Conservation (phyloP, 1,140 invertebrate genomes). For the Asbolus verrucosus region DNA sequence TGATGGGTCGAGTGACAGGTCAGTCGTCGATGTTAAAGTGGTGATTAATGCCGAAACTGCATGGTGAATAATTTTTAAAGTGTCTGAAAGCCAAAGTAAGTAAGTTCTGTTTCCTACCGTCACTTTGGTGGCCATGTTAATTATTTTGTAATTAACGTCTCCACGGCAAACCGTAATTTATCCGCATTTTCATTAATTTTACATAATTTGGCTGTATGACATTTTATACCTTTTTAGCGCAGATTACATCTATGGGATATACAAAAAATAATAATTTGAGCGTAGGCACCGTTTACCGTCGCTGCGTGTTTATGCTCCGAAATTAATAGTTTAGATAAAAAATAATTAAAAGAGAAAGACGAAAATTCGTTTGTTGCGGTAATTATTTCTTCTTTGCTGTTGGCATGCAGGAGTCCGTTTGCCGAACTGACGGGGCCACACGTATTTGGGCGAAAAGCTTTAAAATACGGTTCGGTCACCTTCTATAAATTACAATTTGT, state of each 20-base stretch:
- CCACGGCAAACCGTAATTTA: slow-evolving; percentile 26
- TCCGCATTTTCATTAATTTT: slow-evolving; percentile 31
- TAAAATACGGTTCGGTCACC: slow-evolving; percentile 48
- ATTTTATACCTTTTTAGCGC: slow-evolving; percentile 15
- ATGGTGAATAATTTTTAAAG: slow-evolving; percentile 2
- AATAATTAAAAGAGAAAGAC: not conserved
- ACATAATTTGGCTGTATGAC: slow-evolving; percentile 18
- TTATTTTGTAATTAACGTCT: slow-evolving; percentile 30
- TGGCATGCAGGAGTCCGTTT: slow-evolving; percentile 29
- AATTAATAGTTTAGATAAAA: too few species aligned
- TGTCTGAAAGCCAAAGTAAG: slow-evolving; percentile 2
- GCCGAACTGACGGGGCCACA: slow-evolving; percentile 46
- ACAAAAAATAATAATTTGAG: not conserved
- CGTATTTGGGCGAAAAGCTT: slow-evolving; percentile 46
- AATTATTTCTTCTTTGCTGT: too few species aligned
- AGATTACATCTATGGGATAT: slow-evolving; percentile 11
- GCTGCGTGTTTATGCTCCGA: too few species aligned
- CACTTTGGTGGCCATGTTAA: slow-evolving; percentile 1
- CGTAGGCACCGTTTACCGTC: too few species aligned
- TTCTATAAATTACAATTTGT: slow-evolving; percentile 61
- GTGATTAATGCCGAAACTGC: too few species aligned
- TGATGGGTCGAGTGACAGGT: too few species aligned
- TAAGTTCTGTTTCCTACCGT: slow-evolving; percentile 19
- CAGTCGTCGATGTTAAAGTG: too few species aligned
- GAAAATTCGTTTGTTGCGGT: too few species aligned